Base-by-base conservation (phyloP, 1,140 invertebrate species). In the Drosophila murphyi region DNA sequence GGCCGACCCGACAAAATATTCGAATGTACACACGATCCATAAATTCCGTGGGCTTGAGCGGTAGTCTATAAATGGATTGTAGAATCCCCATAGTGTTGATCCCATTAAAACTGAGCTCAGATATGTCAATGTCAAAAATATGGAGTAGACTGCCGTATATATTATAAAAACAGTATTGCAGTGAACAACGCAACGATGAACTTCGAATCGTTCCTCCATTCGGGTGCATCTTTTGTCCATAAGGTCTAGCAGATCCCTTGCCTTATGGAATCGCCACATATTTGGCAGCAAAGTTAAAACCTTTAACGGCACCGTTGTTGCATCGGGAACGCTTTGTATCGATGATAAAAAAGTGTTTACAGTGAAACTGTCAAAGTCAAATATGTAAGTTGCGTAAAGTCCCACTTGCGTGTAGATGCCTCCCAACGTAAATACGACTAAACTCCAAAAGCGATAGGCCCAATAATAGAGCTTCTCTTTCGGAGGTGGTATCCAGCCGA, bases 301-400 rank as follows among this genome's bases (percentile, higher is more conserved):
- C 48, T 76, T 76, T 0, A 65, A 3, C 10, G 39, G 10, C 3
- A 20, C 12, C 1, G 59, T 54, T 8, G 41, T 48, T 4, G 73
- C 55, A 48, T 76, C 72, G 54, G 72, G 64, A 3, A 55, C 54
- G 28, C 63, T 61, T 32, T 72, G 68, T 41, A 60, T 43, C 0
- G 73, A 72, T 6, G 73, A 72, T 1, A 76, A 61, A 35, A 76
- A 76, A 39, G 54, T 60, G 12, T 32, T 61, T 0, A 61, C 54
- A 1, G 60, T 76, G 20, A 76, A 76, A 3, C 48, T 29, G 0
- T 47, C 34, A 29, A 76, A 71, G 3, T 64, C 34, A 5, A 72
- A 47, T 31, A 76, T 41, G 8, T 72, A 76, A 10, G 54, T 76
- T 2, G 12, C 35, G 10, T 72, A 72, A 31, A 76, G 65, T 10